These are phyloP conservation scores for Fistularia commersonii DNA, from an alignment of 2,797 vertebrate species.

Conservation along the genomic window DNA sequence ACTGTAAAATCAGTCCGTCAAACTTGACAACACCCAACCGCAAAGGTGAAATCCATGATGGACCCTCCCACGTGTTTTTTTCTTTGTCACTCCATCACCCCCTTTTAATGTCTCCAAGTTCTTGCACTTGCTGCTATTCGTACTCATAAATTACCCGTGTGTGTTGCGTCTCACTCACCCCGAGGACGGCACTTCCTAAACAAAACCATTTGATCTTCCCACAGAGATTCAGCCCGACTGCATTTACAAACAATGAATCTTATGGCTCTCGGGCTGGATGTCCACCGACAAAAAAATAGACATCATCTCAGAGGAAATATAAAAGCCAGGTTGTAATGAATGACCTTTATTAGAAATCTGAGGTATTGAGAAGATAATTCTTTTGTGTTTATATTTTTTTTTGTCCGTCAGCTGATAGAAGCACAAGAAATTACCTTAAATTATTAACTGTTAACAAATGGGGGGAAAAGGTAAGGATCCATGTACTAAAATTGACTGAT, in stretches of 20 bases:
- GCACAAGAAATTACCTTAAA: too few relatives aligned
- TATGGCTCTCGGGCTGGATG: conserved; percentile 48
- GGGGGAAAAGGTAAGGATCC: too few relatives aligned
- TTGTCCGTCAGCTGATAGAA: neutral
- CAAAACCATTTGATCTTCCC: conserved; percentile 53
- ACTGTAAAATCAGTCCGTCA: too few relatives aligned
- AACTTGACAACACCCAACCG: too few relatives aligned
- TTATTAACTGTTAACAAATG: too few relatives aligned
- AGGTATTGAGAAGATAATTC: conserved; percentile 16
- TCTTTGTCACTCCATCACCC: conserved; percentile 44
- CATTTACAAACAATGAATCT: conserved; percentile 60
- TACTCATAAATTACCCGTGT: conserved; percentile 55
- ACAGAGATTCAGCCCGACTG: conserved; percentile 34
- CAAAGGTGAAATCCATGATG: conserved; percentile 32
- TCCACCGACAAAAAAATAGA: conserved; percentile 38
- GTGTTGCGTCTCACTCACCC: conserved; percentile 57
- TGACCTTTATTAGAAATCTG: conserved; percentile 24
- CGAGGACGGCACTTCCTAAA: conserved; percentile 43
- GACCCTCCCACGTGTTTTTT: conserved; percentile 17
- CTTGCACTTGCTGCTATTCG: conserved; percentile 31
- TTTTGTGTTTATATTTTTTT: neutral
- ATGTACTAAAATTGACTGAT: too few relatives aligned
- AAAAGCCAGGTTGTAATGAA: conserved; percentile 37
- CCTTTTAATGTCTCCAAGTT: conserved; percentile 45
- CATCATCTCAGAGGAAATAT: conserved; percentile 26